Evolutionary conservation across 1,140 invertebrate genomes (phyloP).

Genomic region (Hyles vespertilio): DNA sequence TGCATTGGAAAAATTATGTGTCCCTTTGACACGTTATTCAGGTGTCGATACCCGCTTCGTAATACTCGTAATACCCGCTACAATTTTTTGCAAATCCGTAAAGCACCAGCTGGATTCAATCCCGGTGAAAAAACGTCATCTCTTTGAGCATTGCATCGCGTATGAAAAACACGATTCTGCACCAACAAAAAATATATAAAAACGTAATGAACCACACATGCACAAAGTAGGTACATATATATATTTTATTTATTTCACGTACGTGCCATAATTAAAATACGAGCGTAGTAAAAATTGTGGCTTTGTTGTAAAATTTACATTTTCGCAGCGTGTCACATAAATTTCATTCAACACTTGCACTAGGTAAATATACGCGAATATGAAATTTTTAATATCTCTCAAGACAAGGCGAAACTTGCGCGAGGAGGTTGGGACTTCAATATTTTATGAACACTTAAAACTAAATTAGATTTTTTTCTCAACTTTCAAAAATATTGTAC

Average conservation of each 20-base stretch:
- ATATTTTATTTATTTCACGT: not conserved
- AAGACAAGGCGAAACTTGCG: conserved; percentile 39
- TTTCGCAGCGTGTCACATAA: conserved; percentile 9
- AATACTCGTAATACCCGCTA: conserved; percentile 23
- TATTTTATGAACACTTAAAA: conserved; percentile 57
- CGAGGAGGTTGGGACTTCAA: conserved; percentile 36
- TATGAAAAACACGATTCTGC: conserved; percentile 25
- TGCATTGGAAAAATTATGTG: not conserved
- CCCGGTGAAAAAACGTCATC: conserved; percentile 20
- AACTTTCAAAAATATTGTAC: conserved; percentile 23
- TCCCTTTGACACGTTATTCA: conserved; percentile 6
- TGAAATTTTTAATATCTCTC: conserved; percentile 51
- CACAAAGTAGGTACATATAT: not conserved
- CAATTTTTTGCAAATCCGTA: conserved; percentile 41
- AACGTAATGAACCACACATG: conserved; percentile 16
- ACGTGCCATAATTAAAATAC: conserved; percentile 13
- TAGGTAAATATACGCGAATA: conserved; percentile 29
- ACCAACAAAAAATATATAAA: conserved; percentile 14
- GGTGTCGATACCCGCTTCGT: conserved; percentile 7
- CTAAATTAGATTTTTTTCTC: conserved; percentile 45
- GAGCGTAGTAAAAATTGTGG: conserved; percentile 1
- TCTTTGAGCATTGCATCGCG: conserved; percentile 34
- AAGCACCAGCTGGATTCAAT: conserved; percentile 29
- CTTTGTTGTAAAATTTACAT: conserved; percentile 6
- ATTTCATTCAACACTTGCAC: conserved; percentile 17